A percentile compares a stretch with the other conserved stretches of the same genome.
phyloP scores from a whole-genome alignment of 2,797 vertebrate species.

The Leptatherina wallacei region DNA sequence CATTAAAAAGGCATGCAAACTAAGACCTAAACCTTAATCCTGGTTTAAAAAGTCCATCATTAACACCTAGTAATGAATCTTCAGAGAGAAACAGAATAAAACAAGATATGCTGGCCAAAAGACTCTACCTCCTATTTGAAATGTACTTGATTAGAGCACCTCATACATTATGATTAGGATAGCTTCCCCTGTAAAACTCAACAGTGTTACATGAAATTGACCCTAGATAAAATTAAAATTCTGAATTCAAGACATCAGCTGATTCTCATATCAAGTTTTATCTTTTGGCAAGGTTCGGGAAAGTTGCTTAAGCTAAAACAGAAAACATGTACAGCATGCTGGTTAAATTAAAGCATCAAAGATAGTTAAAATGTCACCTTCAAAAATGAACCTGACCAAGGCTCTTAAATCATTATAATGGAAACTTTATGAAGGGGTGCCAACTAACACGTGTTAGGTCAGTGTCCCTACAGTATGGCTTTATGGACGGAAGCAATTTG shows the following conservation, averaged over 20 bases:
- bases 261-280: background rate
- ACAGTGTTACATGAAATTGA: background rate
- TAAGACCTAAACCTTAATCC: too few species aligned
- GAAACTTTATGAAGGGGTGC: slow-evolving; percentile 50
- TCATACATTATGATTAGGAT: too few species aligned
- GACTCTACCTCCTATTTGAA: too few species aligned
- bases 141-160: too few species aligned
- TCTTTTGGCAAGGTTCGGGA: background rate
- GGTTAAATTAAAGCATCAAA: slow-evolving; percentile 11
- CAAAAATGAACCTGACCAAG: slow-evolving; percentile 13
- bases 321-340: background rate
- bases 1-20: too few species aligned
- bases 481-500: slow-evolving; percentile 54
- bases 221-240: background rate
- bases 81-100: too few species aligned
- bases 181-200: too few species aligned
- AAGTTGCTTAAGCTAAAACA: background rate
- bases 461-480: slow-evolving; percentile 20
- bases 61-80: too few species aligned
- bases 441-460: slow-evolving; percentile 44
- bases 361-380: slow-evolving; percentile 15
- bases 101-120: too few species aligned
- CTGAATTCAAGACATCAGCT: background rate
- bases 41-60: too few species aligned
- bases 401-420: slow-evolving; percentile 24